Conservation (phyloP, 2,113 vertebrate species). For the Shinisaurus crocodilurus region DNA sequence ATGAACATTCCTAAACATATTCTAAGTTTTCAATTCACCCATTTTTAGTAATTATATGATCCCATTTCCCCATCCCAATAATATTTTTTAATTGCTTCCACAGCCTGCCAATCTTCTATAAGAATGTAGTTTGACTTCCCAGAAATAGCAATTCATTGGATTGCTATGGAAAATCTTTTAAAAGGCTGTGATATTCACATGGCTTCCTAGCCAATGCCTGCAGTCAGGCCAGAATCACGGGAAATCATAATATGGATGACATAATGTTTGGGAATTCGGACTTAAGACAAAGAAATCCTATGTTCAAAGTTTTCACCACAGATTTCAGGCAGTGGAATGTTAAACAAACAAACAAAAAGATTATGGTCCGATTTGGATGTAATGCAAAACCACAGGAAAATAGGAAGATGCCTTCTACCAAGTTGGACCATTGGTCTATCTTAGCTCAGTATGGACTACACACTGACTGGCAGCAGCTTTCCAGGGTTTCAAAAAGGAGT, state of each 20-base stretch:
- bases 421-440: background rate
- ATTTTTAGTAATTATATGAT: background rate
- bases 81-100: conserved; percentile 14
- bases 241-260: background rate
- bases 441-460: background rate
- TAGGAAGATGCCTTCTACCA: background rate
- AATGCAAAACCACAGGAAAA: background rate
- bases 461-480: background rate
- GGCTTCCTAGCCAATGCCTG: background rate
- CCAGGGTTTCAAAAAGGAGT: background rate
- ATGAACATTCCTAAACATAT: background rate
- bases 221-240: background rate
- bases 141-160: background rate
- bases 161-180: background rate
- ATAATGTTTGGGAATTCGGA: background rate
- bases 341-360: background rate
- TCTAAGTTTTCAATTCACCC: background rate
- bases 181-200: background rate
- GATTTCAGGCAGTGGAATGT: too few species aligned
- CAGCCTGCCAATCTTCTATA: background rate
- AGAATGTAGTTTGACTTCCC: background rate
- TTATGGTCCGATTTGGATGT: background rate
- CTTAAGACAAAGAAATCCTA: background rate
- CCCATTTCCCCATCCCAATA: background rate
- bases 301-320: background rate